Evolutionary conservation across 1,140 invertebrate genomes (phyloP), one percentile per base, ranked within the genome.

Genomic region (Listronotus oregonensis): DNA sequence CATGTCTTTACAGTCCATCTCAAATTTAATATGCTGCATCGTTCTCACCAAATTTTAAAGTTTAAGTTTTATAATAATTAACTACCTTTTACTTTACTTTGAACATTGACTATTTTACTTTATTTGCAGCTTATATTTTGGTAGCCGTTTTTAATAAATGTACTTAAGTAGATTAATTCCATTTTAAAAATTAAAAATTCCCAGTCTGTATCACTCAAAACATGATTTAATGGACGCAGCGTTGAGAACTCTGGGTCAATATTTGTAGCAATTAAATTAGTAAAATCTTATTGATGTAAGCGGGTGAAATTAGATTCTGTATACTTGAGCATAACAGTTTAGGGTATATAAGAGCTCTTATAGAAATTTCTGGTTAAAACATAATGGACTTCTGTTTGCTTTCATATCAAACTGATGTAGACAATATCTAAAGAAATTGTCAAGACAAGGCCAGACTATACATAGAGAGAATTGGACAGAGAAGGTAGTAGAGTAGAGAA

Each of bases 381-480:
- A 65, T 65, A 69, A 69, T 69, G 67, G 67, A 69, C 43, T 61
- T 54, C 15, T 69, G 67, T 69, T 69, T 69, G 59, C 67, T 56
- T 69, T 69, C 63, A 69, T 69, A 68, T 68, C 67, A 61, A 47
- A 57, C 40, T 56, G 47, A 31, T 12, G 39, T 34, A 39, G 31
- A 55, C 47, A 17, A 50, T 37, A 50, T 14, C 18, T 27, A 50
- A 50, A 50, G 47, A n/a, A 50, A 32, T 50, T n/a, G 31, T 14
- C 3, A n/a, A 50, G 47, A 50, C 14, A 8, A 44, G n/a, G 17
- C 1, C 14, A 8, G 17, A 12, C 7, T 14, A n/a, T 2, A 44
- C 42, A 37, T 9, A 37, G 1, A 37, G 9, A 34, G 32, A 34
- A 34, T 34, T 34, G 5, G 32, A 5, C 9, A 34, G 5, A 9